These are phyloP conservation scores for Staurois parvus DNA, from an alignment of 2,797 vertebrate species.

Conservation along the genomic window DNA sequence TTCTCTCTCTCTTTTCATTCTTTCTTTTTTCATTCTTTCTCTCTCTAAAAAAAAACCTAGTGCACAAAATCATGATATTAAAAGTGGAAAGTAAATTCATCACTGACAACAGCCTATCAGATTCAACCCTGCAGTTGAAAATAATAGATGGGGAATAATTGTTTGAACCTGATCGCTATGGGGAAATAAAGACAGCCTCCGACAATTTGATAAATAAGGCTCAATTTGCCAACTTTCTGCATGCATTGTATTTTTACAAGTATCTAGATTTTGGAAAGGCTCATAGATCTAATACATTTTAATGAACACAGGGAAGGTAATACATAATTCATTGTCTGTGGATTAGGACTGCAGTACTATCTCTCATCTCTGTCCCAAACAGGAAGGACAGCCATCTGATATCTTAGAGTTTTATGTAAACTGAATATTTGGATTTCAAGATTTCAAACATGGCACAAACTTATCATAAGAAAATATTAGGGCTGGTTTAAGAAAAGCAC, in stretches of 20 bases:
- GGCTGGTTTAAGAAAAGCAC: neutral
- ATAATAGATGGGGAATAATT: too few species aligned
- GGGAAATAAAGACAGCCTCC: neutral
- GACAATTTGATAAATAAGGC: neutral
- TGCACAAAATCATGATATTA: too few species aligned
- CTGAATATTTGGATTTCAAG: neutral
- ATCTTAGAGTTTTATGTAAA: neutral
- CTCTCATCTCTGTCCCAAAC: constrained; percentile 25
- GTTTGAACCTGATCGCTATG: too few species aligned
- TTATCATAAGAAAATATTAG: neutral
- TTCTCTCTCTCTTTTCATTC: too few species aligned
- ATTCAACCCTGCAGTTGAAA: neutral
- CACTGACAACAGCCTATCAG: neutral
- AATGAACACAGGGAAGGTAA: constrained; percentile 5
- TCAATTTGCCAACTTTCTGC: neutral
- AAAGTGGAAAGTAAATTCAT: too few species aligned
- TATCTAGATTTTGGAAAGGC: constrained; percentile 18
- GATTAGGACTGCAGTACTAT: constrained; percentile 39
- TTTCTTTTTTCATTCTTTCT: too few species aligned
- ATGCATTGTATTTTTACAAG: constrained; percentile 17
- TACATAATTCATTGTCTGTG: constrained; percentile 45
- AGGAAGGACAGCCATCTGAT: neutral
- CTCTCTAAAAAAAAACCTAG: too few species aligned
- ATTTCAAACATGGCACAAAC: neutral
- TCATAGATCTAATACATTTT: constrained; percentile 39